A percentile compares a stretch with the other conserved stretches of the same genome.
Conservation (phyloP, 2,113 vertebrate species). For the Oreochromis aureus region DNA sequence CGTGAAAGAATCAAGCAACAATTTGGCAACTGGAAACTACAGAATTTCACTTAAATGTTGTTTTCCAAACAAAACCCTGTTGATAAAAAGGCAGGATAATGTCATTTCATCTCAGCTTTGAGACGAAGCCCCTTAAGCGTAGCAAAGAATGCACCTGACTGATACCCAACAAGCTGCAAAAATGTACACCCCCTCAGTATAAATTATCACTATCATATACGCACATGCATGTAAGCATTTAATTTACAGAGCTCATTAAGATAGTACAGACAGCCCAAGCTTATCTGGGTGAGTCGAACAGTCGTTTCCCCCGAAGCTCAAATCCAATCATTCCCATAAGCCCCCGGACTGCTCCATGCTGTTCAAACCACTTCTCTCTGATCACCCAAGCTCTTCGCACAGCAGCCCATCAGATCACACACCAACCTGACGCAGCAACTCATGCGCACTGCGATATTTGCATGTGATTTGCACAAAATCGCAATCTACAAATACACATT, state of each 20-base stretch:
- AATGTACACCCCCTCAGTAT: neutral
- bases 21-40: neutral
- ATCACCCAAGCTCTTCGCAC: slow-evolving; percentile 26
- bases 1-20: neutral
- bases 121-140: neutral
- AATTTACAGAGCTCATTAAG: slow-evolving; percentile 23
- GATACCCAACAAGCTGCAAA: neutral
- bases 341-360: neutral
- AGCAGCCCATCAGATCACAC: neutral
- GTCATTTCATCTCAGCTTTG: neutral
- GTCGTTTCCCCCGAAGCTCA: neutral
- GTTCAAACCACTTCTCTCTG: slow-evolving; percentile 21
- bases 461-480: neutral
- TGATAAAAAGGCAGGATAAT: neutral
- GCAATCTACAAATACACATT: neutral
- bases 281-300: slow-evolving; percentile 8
- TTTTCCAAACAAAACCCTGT: neutral
- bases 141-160: neutral
- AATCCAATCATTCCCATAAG: slow-evolving; percentile 33
- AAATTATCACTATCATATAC: neutral
- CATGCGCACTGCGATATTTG: neutral
- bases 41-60: neutral
- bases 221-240: neutral
- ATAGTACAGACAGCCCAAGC: neutral
- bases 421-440: neutral